Evolutionary conservation across 2,888 invertebrate genomes (phyloP), one percentile per base, ranked within the genome.

Genomic region (Imbricaverruca yamaguchii): DNA sequence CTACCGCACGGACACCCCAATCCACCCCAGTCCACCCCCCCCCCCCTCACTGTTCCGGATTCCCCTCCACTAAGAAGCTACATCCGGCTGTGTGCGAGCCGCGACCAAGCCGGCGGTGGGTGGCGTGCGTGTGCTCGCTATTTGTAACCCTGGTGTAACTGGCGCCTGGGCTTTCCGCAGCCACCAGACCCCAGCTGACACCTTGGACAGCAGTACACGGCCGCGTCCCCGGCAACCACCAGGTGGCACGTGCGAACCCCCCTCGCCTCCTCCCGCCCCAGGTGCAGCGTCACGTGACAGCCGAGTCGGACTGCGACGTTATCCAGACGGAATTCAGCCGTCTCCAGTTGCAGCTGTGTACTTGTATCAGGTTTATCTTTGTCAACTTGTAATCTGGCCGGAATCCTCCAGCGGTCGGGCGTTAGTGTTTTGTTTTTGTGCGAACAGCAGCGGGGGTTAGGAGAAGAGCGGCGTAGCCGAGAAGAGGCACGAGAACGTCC

Each of bases 351-450:
- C 69, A 23, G 67, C 10, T 13, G 69, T 12, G 15, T 13, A 39
- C 39, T 13, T 15, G 69, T 25, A 39, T 69, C 15, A 39, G 15
- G 39, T 69, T 69, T 69, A 39, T 69, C 69, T 69, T 39, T 39
- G 69, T 69, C 69, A 39, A 23, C 69, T 25, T n/a, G 69, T 69
- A 69, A 69, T 69, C 69, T 69, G 69, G 25, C 7, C 69, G 39
- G 69, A 39, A 69, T 69, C 69, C 69, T 39, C 69, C 12, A 25
- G 69, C 39, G 69, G 69, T 0, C 25, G 15, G 7, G 69, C 39
- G 69, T 69, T 69, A 39, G 69, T 69, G 69, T 69, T 69, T 69
- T 69, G 69, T 69, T 69, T 69, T 69, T 69, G 69, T 39, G 69
- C 25, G 69, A 11, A 12, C 69, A 39, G 15, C 69, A 15, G 69